phyloP scores from a whole-genome alignment of 2,888 invertebrate species.

The Mamestra brassicae region DNA sequence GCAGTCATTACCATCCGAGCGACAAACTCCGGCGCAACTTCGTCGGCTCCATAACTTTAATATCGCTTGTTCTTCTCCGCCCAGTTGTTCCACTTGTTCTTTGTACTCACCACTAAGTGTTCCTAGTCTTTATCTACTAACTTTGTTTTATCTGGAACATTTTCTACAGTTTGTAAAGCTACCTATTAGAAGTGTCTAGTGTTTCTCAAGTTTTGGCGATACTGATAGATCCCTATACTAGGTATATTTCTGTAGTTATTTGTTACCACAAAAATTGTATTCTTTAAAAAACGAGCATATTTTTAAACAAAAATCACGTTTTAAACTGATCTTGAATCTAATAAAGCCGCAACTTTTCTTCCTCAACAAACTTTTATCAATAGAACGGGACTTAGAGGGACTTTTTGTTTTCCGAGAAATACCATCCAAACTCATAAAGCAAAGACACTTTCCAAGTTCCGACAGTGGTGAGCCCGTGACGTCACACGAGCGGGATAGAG shows the following conservation, averaged over 20 bases:
- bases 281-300: too few species aligned
- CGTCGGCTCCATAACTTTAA: constrained; percentile 15
- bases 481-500: constrained; percentile 15
- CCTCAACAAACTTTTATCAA: constrained; percentile 31
- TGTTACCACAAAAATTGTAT: too few species aligned
- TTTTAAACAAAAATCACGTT: constrained; percentile 13
- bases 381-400: constrained; percentile 6
- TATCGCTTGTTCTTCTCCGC: not conserved
- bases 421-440: constrained; percentile 21
- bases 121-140: not conserved
- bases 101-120: not conserved
- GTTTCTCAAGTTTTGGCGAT: not conserved
- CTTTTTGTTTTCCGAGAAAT: constrained; percentile 27
- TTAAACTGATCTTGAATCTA: constrained; percentile 8
- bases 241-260: too few species aligned
- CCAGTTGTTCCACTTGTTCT: not conserved
- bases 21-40: constrained; percentile 1
- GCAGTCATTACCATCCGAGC: constrained; percentile 3
- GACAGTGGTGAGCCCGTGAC: constrained; percentile 12
- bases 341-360: constrained; percentile 19
- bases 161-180: not conserved
- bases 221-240: not conserved
- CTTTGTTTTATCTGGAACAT: not conserved
- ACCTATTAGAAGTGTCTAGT: not conserved
- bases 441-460: constrained; percentile 35